Percentiles rank a stretch among this genome's conserved stretches.
Evolutionary conservation across 2,113 vertebrate genomes (phyloP).

Genomic region (Pomatorhinus ruficollis): DNA sequence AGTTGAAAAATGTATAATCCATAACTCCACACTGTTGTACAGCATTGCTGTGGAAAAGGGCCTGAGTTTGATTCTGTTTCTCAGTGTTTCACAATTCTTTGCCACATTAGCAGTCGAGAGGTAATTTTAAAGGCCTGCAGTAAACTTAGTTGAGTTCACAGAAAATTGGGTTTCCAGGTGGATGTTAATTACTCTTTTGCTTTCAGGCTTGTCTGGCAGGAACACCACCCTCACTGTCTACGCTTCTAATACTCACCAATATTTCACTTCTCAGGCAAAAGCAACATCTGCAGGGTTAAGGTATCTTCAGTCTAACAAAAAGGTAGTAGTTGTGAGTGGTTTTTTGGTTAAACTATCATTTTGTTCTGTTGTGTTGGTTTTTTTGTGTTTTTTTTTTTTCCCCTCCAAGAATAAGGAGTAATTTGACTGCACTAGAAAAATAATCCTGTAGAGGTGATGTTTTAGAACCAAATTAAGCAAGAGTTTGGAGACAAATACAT

Average conservation of each 20-base stretch:
- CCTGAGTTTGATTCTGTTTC: not conserved
- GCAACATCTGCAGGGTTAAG: not conserved
- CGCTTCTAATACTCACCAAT: not conserved
- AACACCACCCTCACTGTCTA: not conserved
- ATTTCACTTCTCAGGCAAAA: not conserved
- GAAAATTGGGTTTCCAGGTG: not conserved
- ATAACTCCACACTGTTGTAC: not conserved
- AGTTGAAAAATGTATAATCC: not conserved
- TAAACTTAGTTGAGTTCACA: not conserved
- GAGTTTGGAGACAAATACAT: not conserved
- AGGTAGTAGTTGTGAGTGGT: accelerated
- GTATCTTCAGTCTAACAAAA: not conserved
- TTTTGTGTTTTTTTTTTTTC: no score
- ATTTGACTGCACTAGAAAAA: not conserved
- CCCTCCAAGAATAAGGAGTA: not conserved
- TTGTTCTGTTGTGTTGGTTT: not conserved
- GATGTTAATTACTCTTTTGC: not conserved
- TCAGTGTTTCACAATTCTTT: not conserved
- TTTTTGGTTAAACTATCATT: not conserved
- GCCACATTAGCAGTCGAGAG: not conserved
- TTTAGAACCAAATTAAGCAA: not conserved
- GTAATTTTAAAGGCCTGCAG: not conserved
- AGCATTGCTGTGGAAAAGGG: not conserved
- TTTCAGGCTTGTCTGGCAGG: not conserved
- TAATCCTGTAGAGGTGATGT: not conserved